phyloP scores from a whole-genome alignment of 2,113 vertebrate genomes.

The Prietella phreatophila region DNA sequence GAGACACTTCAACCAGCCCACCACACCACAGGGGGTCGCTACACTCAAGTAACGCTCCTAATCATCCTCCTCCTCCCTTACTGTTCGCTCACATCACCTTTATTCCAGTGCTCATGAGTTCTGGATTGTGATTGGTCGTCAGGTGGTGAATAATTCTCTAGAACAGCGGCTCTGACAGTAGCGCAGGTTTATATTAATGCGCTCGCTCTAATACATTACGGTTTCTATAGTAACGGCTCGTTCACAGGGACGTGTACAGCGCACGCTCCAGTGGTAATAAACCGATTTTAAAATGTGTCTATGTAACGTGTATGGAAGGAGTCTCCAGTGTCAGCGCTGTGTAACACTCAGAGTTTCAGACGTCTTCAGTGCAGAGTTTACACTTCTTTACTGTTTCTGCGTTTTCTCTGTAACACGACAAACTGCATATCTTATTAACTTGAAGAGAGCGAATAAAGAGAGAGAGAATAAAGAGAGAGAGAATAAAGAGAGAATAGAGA shows the following conservation, averaged over 20 bases:
- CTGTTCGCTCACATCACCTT: not conserved
- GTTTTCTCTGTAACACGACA: no score
- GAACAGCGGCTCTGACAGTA: not conserved
- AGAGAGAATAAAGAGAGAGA: no score
- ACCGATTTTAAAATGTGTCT: no score
- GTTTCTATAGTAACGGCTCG: not conserved
- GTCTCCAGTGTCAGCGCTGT: not conserved
- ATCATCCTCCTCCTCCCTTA: not conserved
- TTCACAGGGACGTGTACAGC: no score
- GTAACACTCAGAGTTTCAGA: no score
- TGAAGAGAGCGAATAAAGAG: no score
- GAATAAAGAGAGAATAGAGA: no score
- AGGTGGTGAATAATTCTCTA: not conserved
- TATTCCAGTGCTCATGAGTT: not conserved
- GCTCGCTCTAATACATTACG: not conserved
- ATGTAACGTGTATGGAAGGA: not conserved
- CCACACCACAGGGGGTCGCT: conserved; percentile 83
- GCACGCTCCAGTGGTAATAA: no score
- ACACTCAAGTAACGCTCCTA: conserved; percentile 81
- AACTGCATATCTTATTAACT: no score
- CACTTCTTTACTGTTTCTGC: no score
- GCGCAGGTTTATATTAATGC: not conserved
- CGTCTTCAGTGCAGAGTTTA: no score
- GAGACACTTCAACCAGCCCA: conserved; percentile 84
- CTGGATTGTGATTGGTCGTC: not conserved